Evolutionary conservation across 2,888 invertebrate species (phyloP).

Genomic region (Lepas anatifera): DNA sequence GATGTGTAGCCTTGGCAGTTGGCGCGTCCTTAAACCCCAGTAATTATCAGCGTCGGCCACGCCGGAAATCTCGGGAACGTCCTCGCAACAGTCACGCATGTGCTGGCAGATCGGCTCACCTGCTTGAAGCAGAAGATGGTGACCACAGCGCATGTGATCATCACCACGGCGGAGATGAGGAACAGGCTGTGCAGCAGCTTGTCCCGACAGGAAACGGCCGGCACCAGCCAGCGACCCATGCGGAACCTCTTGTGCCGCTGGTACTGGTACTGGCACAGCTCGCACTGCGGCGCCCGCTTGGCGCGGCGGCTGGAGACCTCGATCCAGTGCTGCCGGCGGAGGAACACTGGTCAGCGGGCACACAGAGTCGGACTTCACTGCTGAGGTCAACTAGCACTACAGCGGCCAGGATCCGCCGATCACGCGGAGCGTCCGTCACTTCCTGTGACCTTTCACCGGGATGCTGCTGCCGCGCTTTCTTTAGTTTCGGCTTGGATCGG

Average conservation of each 20-base stretch:
- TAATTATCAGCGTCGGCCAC: too few species aligned
- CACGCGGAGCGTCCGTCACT: too few species aligned
- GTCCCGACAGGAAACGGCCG: constrained; percentile 37
- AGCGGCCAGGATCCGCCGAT: too few species aligned
- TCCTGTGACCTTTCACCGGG: too few species aligned
- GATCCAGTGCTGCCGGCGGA: constrained; percentile 40
- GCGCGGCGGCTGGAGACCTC: constrained; percentile 38
- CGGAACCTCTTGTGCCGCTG: constrained; percentile 39
- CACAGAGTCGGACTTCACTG: too few species aligned
- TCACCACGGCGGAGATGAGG: constrained; percentile 37
- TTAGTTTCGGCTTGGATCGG: too few species aligned
- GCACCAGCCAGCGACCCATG: constrained; percentile 39
- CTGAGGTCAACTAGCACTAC: too few species aligned
- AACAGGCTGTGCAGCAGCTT: constrained; percentile 39
- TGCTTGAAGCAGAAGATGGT: constrained; percentile 40
- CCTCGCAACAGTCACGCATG: neutral
- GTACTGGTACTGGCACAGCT: constrained; percentile 42
- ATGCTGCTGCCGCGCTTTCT: too few species aligned
- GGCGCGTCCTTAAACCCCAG: too few species aligned
- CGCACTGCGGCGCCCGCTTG: constrained; percentile 39
- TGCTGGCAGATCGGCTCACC: constrained; percentile 25
- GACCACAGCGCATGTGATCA: constrained; percentile 40
- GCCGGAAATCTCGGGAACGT: neutral
- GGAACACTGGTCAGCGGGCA: too few species aligned
- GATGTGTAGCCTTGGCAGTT: too few species aligned